Conservation (phyloP, 2,888 invertebrate genomes). For the Ectobius pallidus region DNA sequence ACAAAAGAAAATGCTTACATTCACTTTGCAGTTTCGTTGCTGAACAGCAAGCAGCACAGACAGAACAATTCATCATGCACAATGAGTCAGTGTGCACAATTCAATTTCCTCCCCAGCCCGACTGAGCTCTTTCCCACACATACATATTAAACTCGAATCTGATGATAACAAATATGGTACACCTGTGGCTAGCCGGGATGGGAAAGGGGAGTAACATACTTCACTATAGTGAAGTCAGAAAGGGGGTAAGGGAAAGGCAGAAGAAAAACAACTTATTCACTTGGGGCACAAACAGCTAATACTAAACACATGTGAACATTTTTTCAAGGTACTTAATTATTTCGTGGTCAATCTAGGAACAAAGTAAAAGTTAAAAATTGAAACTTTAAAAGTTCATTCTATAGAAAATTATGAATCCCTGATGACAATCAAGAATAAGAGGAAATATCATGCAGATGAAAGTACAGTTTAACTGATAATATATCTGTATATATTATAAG, state of each 20-base stretch:
- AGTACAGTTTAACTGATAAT: conserved; percentile 43
- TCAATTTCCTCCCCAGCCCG: conserved; percentile 14
- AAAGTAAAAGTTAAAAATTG: conserved; percentile 35
- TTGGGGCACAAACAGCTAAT: conserved; percentile 38
- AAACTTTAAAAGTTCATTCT: conserved; percentile 11
- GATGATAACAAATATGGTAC: conserved; percentile 28
- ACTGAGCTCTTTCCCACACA: background rate
- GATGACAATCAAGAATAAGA: conserved; percentile 39
- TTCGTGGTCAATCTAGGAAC: conserved; percentile 30
- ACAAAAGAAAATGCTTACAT: conserved; percentile 38
- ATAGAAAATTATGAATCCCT: conserved; percentile 38
- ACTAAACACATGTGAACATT: conserved; percentile 32
- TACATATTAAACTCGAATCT: conserved; percentile 8
- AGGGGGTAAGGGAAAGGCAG: conserved; percentile 6
- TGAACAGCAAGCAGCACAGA: conserved; percentile 33
- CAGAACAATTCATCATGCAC: conserved; percentile 27
- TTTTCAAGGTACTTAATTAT: conserved; percentile 25
- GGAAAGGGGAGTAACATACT: conserved; percentile 15
- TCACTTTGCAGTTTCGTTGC: conserved; percentile 37
- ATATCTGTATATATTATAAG: conserved; percentile 41
- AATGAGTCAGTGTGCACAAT: background rate
- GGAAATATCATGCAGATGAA: conserved; percentile 41
- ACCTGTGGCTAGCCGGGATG: conserved; percentile 17
- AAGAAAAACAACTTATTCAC: conserved; percentile 33
- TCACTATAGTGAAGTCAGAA: conserved; percentile 16